Conservation (phyloP, 92 coral and sea anemone genomes). For the Heteractis magnifica region DNA sequence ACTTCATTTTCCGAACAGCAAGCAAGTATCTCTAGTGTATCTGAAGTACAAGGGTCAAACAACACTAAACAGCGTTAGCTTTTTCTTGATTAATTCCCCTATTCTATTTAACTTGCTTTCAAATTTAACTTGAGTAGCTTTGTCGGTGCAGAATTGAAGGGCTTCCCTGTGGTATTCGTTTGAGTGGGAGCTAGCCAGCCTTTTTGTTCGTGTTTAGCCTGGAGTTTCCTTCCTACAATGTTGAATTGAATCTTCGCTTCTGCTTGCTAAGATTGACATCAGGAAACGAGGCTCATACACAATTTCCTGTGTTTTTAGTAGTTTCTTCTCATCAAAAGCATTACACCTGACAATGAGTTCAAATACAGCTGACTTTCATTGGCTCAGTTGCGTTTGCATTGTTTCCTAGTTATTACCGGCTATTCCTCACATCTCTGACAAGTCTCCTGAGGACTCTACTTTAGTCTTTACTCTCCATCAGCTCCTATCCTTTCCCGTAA, state of each 20-base stretch:
- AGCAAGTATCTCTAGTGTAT: background rate
- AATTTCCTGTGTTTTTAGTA: constrained; percentile 88
- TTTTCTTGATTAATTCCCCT: constrained; percentile 1
- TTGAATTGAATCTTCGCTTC: constrained; percentile 60
- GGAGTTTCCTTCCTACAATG: constrained; percentile 8
- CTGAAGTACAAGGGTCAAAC: constrained; percentile 4
- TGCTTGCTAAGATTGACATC: constrained; percentile 67
- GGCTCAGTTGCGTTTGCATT: constrained; percentile 75
- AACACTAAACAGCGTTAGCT: background rate
- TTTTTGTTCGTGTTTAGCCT: constrained; percentile 9
- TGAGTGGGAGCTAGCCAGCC: constrained; percentile 1
- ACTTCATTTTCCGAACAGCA: background rate
- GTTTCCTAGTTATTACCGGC: constrained; percentile 72
- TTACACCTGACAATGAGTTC: constrained; percentile 75
- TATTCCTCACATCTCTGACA: constrained; percentile 71
- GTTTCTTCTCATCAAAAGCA: constrained; percentile 59
- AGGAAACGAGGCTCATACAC: constrained; percentile 80
- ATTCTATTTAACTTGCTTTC: constrained; percentile 6
- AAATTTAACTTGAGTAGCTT: background rate
- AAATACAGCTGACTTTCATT: constrained; percentile 84
- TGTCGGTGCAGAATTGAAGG: background rate
- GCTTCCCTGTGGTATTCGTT: background rate
- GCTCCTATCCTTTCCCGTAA: constrained; percentile 67
- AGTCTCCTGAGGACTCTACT: constrained; percentile 58
- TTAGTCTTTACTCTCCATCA: constrained; percentile 53